Base-by-base conservation (phyloP, 30 jellyfish, hydroid and myxozoan genomes). In the Aurelia coerulea region DNA sequence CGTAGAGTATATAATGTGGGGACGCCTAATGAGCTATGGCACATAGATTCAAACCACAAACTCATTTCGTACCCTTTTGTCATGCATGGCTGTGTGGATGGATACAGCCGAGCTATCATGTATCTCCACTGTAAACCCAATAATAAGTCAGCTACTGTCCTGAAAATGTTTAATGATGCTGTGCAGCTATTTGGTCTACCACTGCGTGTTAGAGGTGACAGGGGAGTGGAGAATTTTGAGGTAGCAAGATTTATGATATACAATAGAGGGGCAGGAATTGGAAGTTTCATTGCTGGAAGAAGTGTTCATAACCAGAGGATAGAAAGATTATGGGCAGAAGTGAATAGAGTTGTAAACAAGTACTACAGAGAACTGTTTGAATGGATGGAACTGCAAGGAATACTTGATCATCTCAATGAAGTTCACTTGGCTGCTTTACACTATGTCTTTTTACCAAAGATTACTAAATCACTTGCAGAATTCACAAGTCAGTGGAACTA, bases 221-320 rank as follows among this genome's bases (percentile, higher is more conserved):
- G 66, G 51, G 85, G 85, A 68, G 76, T 62, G 64, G 92, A 82
- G 56, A 82, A 68, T 42, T 70, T 41, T 68, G 92, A 82, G 8
- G 85, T 82, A 19, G 92, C 92, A 34, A 52, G 92, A 73, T 82
- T 41, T 62, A 82, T 82, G 92, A 34, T 54, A 29, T 19, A 53
- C 19, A 59, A 70, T 63, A 39, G 79, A 65, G 92, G 84, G 68
- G 78, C 78, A 8, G 92, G 85, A 14, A 50, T 46, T 31, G 92
- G 92, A 13, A 72, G 85, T 41, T 68, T 68, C 46, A 69, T 82
- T 49, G 79, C 84, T 14, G 92, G 85, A 19, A 70, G 66, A 41
- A 68, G 85, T 73, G 84, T 71, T 13, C 92, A 82, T 41, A 82
- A 82, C 78, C 92, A 82, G 85, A 54, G 92, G 67, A 68, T 82